Evolutionary conservation across 1,140 invertebrate genomes (phyloP).

Genomic region (silkworm (Bombyx mori)): DNA sequence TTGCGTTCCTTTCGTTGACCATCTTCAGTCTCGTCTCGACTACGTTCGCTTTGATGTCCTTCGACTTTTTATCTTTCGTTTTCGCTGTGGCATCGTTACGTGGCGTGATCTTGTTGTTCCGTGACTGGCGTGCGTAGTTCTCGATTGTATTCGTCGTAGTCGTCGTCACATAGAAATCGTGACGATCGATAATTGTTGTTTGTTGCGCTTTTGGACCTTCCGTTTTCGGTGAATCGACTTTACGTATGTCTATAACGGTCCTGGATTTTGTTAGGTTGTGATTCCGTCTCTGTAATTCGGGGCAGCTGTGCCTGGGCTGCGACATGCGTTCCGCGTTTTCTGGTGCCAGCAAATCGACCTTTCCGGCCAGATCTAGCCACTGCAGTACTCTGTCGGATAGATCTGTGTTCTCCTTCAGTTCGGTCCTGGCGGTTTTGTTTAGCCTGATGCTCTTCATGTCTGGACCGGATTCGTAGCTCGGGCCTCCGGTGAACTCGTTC

Average conservation of each 20-base stretch:
- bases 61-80: slow-evolving; percentile 44
- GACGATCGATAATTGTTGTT: slow-evolving; percentile 48
- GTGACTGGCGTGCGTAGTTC: slow-evolving; percentile 65
- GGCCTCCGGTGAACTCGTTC: slow-evolving; percentile 19
- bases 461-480: slow-evolving; percentile 18
- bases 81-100: slow-evolving; percentile 35
- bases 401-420: slow-evolving; percentile 48
- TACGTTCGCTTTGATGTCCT: slow-evolving; percentile 40
- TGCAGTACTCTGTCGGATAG: slow-evolving; percentile 73
- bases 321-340: slow-evolving; percentile 43
- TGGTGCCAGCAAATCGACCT: slow-evolving; percentile 45
- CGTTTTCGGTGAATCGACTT: slow-evolving; percentile 30
- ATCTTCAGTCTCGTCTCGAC: slow-evolving; percentile 48
- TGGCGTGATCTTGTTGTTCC: slow-evolving; percentile 48
- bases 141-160: slow-evolving; percentile 52
- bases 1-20: slow-evolving; percentile 36
- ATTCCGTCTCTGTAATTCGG: slow-evolving; percentile 48
- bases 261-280: slow-evolving; percentile 38
- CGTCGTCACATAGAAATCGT: slow-evolving; percentile 50
- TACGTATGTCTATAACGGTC: slow-evolving; percentile 39
- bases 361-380: slow-evolving; percentile 73
- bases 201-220: slow-evolving; percentile 31
- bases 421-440: slow-evolving; percentile 43
- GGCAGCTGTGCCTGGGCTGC: slow-evolving; percentile 61
- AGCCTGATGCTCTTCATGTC: slow-evolving; percentile 46